phyloP scores from a whole-genome alignment of 2,797 vertebrate genomes.

The Poeciliopsis turneri region DNA sequence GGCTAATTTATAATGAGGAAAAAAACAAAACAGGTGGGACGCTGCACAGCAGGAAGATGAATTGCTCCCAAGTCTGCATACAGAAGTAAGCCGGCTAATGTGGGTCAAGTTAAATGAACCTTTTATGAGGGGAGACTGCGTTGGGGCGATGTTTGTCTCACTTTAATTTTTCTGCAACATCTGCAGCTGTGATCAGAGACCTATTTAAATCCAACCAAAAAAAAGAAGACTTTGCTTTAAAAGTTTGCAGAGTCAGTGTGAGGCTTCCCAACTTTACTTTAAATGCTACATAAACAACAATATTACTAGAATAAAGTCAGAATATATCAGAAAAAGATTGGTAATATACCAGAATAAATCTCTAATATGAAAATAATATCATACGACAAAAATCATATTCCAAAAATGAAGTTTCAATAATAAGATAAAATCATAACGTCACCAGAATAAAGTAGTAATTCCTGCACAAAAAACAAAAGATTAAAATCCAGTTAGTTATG shows the following conservation, averaged over 20 bases:
- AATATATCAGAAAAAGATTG: too few relatives aligned
- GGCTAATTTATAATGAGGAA: conserved; percentile 36
- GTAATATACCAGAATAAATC: too few relatives aligned
- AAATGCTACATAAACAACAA: too few relatives aligned
- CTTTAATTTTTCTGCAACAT: conserved; percentile 1
- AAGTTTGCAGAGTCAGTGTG: neutral
- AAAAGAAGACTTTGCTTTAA: neutral
- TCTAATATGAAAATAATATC: too few relatives aligned
- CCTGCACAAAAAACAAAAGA: too few relatives aligned
- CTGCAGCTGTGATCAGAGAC: neutral
- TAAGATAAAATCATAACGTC: too few relatives aligned
- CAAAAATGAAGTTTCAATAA: too few relatives aligned
- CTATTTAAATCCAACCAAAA: neutral
- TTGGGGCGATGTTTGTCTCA: neutral
- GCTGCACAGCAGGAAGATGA: neutral
- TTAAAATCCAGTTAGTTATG: too few relatives aligned
- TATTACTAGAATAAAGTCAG: too few relatives aligned
- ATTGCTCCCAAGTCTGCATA: conserved; percentile 11
- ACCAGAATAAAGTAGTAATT: too few relatives aligned
- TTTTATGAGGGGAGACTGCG: neutral
- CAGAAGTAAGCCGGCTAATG: neutral
- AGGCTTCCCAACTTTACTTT: neutral
- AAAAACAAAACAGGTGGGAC: neutral
- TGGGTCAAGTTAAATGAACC: neutral
- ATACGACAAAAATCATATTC: too few relatives aligned